Evolutionary conservation across 2,113 vertebrate species (phyloP).

Genomic region (Axis porcinus): DNA sequence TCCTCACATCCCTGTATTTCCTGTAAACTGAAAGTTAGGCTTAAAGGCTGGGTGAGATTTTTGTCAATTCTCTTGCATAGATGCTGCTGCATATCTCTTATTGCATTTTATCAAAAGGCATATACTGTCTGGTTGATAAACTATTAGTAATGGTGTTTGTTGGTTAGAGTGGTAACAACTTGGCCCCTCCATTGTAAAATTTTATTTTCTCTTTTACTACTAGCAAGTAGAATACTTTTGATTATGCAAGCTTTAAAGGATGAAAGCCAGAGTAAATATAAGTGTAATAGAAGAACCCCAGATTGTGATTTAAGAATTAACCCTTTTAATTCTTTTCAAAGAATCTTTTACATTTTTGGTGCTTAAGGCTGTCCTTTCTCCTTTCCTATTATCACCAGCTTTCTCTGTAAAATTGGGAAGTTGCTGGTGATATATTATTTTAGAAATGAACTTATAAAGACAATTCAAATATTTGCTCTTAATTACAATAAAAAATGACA

Average conservation of each 20-base stretch:
- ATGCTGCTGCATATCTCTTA: background rate
- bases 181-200: background rate
- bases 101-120: background rate
- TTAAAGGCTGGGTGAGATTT: background rate
- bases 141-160: background rate
- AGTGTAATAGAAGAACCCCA: background rate
- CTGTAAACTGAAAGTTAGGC: slow-evolving; percentile 13
- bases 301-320: background rate
- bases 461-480: background rate
- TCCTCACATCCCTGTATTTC: background rate
- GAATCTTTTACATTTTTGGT: background rate
- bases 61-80: background rate
- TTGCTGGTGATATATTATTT: background rate
- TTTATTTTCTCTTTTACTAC: background rate
- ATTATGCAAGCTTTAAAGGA: background rate
- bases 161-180: background rate
- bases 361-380: background rate
- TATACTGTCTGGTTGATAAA: background rate
- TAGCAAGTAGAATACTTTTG: slow-evolving; percentile 2
- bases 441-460: background rate
- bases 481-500: background rate
- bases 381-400: background rate
- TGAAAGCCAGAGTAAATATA: background rate
- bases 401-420: slow-evolving; percentile 2
- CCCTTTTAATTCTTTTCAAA: slow-evolving; percentile 3